Evolutionary conservation across 2,888 invertebrate species (phyloP), one percentile per base, ranked within the genome.

Genomic region (Acronicta alni): DNA sequence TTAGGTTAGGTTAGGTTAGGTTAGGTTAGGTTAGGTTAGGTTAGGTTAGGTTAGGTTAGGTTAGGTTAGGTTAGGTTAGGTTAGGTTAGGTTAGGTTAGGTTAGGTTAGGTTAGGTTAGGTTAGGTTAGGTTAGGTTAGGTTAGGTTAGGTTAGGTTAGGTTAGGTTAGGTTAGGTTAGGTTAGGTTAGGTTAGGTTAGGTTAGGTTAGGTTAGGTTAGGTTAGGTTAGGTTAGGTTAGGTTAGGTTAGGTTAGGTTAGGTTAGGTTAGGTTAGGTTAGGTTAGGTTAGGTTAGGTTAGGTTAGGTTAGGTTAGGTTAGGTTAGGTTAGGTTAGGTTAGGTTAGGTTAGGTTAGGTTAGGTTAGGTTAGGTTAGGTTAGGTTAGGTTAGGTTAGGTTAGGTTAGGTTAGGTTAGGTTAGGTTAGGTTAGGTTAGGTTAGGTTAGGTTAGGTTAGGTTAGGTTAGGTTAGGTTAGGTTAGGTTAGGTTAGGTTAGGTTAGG

Each of bases 401-500:
- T 57, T 57, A 46, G 52, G 45, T 59, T 48, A 53, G 59, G 53
- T 59, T 60, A 55, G 60, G 60, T 60, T 60, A 60, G 60, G 60
- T 60, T 60, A 54, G 59, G 59, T 59, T 59, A 49, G 53, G 59
- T 53, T 59, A 53, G 48, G 59, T 53, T 58, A 52, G 47, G 58
- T 58, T 58, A 58, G 57, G 58, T 58, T 58, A 52, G 58, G 58
- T 58, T 58, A 58, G 58, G 44, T 53, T 53, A 53, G 53, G 53
- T 53, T 53, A 53, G 53, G 53, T 53, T 53, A 54, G 62, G 59
- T 59, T 59, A 59, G 59, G 59, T 59, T 59, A 53, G 56, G 61
- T 55, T 61, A 56, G 61, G 61, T 61, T 55, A 56, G 61, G 61
- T 61, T 61, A 56, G 61, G 59, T 59, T 51, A 51, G 59, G 49